These are phyloP conservation scores for Drosophila cardini DNA, from an alignment of 1,140 invertebrate species.

Conservation along the genomic window DNA sequence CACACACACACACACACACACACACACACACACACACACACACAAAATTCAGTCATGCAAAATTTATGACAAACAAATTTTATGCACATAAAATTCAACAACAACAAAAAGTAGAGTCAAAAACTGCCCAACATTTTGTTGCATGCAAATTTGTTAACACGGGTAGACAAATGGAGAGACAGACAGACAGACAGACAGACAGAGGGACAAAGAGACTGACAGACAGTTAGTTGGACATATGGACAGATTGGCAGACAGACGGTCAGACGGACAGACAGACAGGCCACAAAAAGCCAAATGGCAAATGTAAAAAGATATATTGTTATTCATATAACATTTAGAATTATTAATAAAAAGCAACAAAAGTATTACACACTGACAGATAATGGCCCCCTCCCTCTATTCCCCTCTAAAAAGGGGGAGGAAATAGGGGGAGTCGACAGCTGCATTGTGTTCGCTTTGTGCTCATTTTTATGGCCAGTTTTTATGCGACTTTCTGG, in stretches of 20 bases:
- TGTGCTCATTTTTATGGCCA: conserved; percentile 38
- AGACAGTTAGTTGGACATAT: not conserved
- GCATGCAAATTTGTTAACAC: conserved; percentile 60
- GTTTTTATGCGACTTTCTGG: conserved; percentile 47
- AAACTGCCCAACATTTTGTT: conserved; percentile 50
- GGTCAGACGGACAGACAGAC: conserved; percentile 7
- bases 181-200: not conserved
- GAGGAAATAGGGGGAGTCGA: conserved; percentile 8
- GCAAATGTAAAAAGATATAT: conserved; percentile 36
- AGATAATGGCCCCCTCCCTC: too few relatives aligned
- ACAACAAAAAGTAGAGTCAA: conserved; percentile 19
- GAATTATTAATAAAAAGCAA: conserved; percentile 48
- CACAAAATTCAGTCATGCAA: conserved; percentile 45
- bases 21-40: not conserved
- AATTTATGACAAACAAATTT: conserved; percentile 58
- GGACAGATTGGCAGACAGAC: not conserved
- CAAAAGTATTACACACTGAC: conserved; percentile 21
- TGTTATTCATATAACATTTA: conserved; percentile 49
- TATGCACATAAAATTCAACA: conserved; percentile 45
- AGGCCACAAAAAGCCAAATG: conserved; percentile 42
- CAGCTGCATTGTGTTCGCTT: conserved; percentile 40
- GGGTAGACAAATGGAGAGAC: not conserved
- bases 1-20: too few relatives aligned
- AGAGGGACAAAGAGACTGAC: not conserved
- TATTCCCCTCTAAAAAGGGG: not conserved